Conservation (phyloP, 2,113 vertebrate species). For the Epinephelus fuscoguttatus region DNA sequence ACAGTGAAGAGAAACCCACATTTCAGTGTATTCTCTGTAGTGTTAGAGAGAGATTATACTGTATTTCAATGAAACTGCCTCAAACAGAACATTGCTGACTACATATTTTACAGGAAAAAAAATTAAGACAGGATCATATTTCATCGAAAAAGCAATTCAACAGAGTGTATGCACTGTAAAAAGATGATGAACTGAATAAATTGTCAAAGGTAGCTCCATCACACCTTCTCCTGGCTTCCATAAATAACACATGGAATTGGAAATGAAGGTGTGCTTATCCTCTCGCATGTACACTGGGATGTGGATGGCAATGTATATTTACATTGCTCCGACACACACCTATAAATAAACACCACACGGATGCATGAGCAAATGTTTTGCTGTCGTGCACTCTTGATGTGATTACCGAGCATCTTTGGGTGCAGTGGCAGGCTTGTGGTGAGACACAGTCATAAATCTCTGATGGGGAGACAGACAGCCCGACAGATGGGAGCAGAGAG, state of each 20-base stretch:
- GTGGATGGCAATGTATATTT: constrained; percentile 1
- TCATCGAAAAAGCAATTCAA: constrained; percentile 30
- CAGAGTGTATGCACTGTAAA: constrained; percentile 3
- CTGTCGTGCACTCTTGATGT: constrained; percentile 35
- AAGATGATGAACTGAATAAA: constrained; percentile 33
- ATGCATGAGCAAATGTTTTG: constrained; percentile 12
- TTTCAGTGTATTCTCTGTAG: not conserved
- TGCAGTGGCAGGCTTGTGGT: constrained; percentile 29
- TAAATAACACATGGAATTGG: constrained; percentile 26
- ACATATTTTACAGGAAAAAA: not conserved
- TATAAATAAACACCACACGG: not conserved
- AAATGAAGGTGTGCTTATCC: constrained; percentile 9
- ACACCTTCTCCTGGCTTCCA: constrained; percentile 13
- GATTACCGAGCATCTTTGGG: constrained; percentile 51
- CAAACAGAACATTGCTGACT: constrained; percentile 50
- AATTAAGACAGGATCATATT: constrained; percentile 26
- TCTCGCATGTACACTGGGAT: constrained; percentile 1
- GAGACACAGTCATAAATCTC: constrained; percentile 53
- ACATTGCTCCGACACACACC: not conserved
- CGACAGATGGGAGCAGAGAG: constrained; percentile 49
- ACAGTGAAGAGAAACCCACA: not conserved
- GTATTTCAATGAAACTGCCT: constrained; percentile 32
- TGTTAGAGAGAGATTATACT: not conserved
- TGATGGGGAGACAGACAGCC: constrained; percentile 33
- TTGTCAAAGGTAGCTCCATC: constrained; percentile 7